phyloP scores from a whole-genome alignment of 2,797 vertebrate genomes.

The Arrhamphus sclerolepis region DNA sequence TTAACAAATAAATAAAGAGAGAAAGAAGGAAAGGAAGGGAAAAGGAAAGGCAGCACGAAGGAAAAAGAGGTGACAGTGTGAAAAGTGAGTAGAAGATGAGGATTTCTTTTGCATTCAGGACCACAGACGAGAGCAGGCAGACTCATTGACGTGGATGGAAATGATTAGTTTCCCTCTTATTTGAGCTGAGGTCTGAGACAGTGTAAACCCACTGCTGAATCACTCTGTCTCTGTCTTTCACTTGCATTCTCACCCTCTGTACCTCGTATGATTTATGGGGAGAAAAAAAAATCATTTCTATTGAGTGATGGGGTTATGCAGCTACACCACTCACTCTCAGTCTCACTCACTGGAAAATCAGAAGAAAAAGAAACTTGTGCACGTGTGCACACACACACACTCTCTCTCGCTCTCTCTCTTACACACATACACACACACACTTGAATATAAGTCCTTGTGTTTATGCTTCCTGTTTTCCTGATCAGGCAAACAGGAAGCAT shows the following conservation, averaged over 20 bases:
- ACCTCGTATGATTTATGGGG: conserved; percentile 70
- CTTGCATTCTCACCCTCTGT: conserved; percentile 37
- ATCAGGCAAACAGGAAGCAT: conserved; percentile 51
- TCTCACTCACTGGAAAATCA: conserved; percentile 34
- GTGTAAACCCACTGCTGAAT: conserved; percentile 61
- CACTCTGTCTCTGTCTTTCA: conserved; percentile 60
- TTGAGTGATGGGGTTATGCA: conserved; percentile 69
- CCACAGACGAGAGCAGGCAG: conserved; percentile 48
- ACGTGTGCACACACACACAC: conserved; percentile 1
- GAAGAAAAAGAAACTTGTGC: neutral
- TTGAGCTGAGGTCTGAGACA: conserved; percentile 57
- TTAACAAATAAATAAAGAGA: conserved; percentile 31
- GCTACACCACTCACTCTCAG: conserved; percentile 39
- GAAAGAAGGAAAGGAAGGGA: conserved; percentile 17
- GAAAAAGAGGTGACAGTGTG: conserved; percentile 19
- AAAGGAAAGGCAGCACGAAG: conserved; percentile 7
- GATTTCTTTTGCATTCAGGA: conserved; percentile 56
- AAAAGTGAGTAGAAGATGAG: conserved; percentile 25
- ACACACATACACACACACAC: conserved; percentile 2
- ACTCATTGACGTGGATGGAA: conserved; percentile 64
- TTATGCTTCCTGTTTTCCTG: conserved; percentile 35
- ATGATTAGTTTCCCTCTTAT: conserved; percentile 66
- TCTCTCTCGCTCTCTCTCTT: no score
- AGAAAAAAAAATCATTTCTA: conserved; percentile 67
- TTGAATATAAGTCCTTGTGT: conserved; percentile 28